A percentile compares a stretch with the other conserved stretches of the same genome.
phyloP scores from a whole-genome alignment of 2,888 invertebrate genomes.

The Alloplasta piceator region DNA sequence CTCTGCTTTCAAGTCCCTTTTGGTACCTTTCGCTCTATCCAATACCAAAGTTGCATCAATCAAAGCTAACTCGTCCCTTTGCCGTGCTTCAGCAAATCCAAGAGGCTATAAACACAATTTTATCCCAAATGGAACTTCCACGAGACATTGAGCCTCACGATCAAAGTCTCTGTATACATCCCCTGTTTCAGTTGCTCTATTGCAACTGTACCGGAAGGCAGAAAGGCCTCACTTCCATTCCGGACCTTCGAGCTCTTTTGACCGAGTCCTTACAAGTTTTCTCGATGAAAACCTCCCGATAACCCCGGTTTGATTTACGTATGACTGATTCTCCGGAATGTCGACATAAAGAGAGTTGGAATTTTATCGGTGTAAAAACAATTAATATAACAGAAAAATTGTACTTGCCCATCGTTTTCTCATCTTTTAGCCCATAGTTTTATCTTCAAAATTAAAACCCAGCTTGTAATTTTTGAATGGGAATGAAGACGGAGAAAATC shows the following conservation, averaged over 20 bases:
- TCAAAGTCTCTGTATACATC: constrained; percentile 15
- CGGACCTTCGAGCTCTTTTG: constrained; percentile 13
- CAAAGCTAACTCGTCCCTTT: constrained; percentile 57
- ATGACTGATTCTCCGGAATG: no score
- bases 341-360: no score
- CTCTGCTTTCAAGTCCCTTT: constrained; percentile 26
- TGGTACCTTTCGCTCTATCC: constrained; percentile 12
- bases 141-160: constrained; percentile 25
- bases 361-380: no score
- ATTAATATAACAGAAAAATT: no score
- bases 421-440: no score
- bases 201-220: neutral
- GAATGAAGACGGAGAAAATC: no score
- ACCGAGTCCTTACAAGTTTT: constrained; percentile 16
- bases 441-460: no score
- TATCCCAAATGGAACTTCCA: constrained; percentile 33
- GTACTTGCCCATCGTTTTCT: no score
- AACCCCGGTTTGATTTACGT: no score
- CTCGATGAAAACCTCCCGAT: no score
- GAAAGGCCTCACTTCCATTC: constrained; percentile 4
- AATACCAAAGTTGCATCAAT: constrained; percentile 62
- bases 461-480: no score
- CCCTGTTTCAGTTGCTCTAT: constrained; percentile 31
- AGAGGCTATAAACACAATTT: constrained; percentile 58
- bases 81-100: constrained; percentile 31